Evolutionary conservation across 1,140 invertebrate genomes (phyloP).

Genomic region (Epicauta chinensis): DNA sequence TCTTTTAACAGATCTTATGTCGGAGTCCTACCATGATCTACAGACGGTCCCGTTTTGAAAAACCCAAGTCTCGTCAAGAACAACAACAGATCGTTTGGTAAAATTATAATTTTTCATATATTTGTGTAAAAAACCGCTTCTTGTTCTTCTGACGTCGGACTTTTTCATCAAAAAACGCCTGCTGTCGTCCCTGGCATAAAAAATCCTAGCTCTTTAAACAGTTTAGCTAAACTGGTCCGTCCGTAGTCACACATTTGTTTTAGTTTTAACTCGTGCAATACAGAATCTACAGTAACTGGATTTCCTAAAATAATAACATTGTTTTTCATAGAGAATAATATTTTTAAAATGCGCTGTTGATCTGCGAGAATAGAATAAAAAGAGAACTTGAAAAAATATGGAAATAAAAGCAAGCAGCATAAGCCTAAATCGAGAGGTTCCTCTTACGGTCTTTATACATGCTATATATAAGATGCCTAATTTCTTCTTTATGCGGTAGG

Average conservation of each 20-base stretch:
- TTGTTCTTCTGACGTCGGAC: not conserved
- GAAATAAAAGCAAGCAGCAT: too few species aligned
- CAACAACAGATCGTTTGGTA: not conserved
- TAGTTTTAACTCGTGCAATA: too few species aligned
- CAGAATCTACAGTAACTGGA: too few species aligned
- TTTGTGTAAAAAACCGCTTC: not conserved
- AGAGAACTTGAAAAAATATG: too few species aligned
- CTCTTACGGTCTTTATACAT: too few species aligned
- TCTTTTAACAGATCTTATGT: not conserved
- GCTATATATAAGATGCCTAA: too few species aligned
- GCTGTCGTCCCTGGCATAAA: not conserved
- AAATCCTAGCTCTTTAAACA: not conserved
- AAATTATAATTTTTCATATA: not conserved
- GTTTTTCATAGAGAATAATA: too few species aligned
- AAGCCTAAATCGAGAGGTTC: too few species aligned
- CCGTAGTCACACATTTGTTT: not conserved
- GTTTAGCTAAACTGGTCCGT: not conserved
- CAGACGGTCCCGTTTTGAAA: conserved; percentile 1
- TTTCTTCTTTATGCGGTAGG: too few species aligned
- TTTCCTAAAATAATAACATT: too few species aligned
- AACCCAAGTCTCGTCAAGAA: conserved; percentile 9
- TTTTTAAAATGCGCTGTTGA: too few species aligned
- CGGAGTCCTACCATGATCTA: conserved; percentile 1
- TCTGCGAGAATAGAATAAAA: too few species aligned
- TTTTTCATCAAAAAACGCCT: not conserved